Evolutionary conservation across 2,888 invertebrate genomes (phyloP).

Genomic region (Drosophila demipolita): DNA sequence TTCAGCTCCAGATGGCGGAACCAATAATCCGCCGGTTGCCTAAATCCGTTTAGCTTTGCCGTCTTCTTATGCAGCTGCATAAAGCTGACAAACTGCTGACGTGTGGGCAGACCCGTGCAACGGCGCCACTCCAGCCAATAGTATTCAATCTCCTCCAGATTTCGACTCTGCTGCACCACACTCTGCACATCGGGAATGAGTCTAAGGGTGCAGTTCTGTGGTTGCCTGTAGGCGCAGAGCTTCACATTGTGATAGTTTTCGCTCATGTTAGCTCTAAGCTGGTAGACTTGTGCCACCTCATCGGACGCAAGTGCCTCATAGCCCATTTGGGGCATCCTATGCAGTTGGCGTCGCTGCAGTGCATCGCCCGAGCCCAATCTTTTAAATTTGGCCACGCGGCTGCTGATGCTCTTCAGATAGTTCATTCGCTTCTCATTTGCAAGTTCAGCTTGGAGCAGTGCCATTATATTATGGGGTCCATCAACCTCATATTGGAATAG

Average conservation of each 20-base stretch:
- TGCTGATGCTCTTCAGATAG: conserved; percentile 61
- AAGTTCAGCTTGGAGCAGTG: conserved; percentile 69
- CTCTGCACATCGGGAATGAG: conserved; percentile 87
- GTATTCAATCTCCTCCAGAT: conserved; percentile 81
- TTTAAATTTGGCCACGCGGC: conserved; percentile 68
- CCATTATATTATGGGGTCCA: conserved; percentile 65
- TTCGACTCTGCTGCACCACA: conserved; percentile 69
- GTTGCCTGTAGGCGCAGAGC: conserved; percentile 89
- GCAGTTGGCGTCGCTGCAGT: conserved; percentile 89
- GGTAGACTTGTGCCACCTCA: conserved; percentile 87
- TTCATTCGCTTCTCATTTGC: conserved; percentile 67
- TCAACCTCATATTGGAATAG: conserved; percentile 76
- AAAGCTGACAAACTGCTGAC: conserved; percentile 73
- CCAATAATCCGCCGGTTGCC: conserved; percentile 88
- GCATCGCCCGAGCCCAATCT: conserved; percentile 87
- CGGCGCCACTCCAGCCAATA: conserved; percentile 84
- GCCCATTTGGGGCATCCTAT: conserved; percentile 90
- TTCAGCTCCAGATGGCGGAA: conserved; percentile 87
- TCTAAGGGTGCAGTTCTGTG: conserved; percentile 88
- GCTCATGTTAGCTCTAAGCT: conserved; percentile 90
- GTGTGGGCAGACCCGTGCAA: conserved; percentile 70
- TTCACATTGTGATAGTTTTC: conserved; percentile 90
- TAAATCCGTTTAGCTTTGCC: conserved; percentile 76
- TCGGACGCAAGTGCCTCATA: conserved; percentile 89
- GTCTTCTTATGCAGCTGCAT: conserved; percentile 81